Evolutionary conservation across 2,888 invertebrate species (phyloP), one percentile per base, ranked within the genome.

Genomic region (Chloroclysta siterata): DNA sequence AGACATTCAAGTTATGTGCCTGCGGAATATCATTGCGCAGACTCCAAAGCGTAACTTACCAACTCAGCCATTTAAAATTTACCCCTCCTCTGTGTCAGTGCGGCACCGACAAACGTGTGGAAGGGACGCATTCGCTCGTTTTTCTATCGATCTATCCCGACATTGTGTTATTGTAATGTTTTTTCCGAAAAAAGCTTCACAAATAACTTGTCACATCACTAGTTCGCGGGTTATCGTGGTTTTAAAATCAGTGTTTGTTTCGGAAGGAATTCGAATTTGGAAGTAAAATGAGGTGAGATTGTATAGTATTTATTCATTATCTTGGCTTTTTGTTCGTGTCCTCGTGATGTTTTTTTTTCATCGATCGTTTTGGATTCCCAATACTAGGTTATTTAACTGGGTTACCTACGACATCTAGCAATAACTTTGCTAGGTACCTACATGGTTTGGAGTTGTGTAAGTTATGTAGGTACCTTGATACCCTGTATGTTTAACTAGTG

Each of bases 101-200:
- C 87, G 86, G 85, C 78, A 84, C 75, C 73, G 77, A 74, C 77
- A 61, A 65, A 65, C 64, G 62, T 52, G 14, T 28, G 11, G 65
- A 53, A 62, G 66, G 71, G 78, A 82, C 85, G 87, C 76, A 68
- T 74, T 71, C 70, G 28, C 73, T 70, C 78, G 77, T 73, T 72
- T 59, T 64, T 70, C 63, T 83, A 88, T 89, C 80, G 87, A 88
- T 87, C 80, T 75, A 65, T 53, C 48, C 47, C 60, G 77, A 72
- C 72, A 74, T 60, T 72, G 80, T 87, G 85, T 87, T 87, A 84
- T 85, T 87, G 82, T 84, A 76, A 78, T 84, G 84, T 88, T 89
- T 88, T 88, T 83, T 11, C 74, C 65, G 61, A 68, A 71, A 85
- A 46, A 87, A 88, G 83, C 84, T 81, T 82, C 72, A 80, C 74